Evolutionary conservation across 2,888 invertebrate species (phyloP).

Genomic region (Spicauda simplicius): DNA sequence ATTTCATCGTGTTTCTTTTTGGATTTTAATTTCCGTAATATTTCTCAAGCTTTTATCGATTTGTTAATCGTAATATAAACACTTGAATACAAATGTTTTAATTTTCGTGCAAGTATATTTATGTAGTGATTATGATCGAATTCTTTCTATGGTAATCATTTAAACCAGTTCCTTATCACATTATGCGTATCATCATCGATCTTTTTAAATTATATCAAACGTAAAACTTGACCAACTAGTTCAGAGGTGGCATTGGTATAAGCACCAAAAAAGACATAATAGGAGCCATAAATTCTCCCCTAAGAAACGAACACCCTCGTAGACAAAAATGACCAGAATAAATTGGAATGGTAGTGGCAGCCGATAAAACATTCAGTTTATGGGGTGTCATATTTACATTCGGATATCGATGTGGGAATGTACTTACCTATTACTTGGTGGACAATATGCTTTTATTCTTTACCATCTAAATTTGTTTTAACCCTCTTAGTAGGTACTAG

Average conservation of each 20-base stretch:
- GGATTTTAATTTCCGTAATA: too few species aligned
- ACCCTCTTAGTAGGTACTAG: conserved; percentile 24
- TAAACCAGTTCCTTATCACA: background rate
- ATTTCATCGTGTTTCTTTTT: too few species aligned
- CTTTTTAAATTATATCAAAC: conserved; percentile 35
- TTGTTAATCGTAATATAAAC: background rate
- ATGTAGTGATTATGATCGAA: background rate
- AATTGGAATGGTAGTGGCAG: conserved; percentile 82
- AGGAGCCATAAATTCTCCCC: conserved; percentile 77
- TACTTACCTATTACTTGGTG: conserved; percentile 55
- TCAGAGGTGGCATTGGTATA: conserved; percentile 57
- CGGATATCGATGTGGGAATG: conserved; percentile 74
- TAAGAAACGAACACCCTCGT: conserved; percentile 79
- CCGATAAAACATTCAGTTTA: conserved; percentile 83
- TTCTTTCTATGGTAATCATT: background rate
- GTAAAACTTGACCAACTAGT: conserved; percentile 50
- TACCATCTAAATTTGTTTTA: conserved; percentile 36
- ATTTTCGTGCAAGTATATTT: background rate
- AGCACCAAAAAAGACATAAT: conserved; percentile 68
- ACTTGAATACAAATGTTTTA: background rate
- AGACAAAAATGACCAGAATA: conserved; percentile 83
- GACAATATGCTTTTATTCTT: conserved; percentile 57
- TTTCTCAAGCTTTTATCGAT: background rate
- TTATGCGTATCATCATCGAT: conserved; percentile 10
- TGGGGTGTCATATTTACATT: conserved; percentile 85